Base-by-base conservation (phyloP, 2,888 invertebrate species). In the Tenthredo scrophulariae region DNA sequence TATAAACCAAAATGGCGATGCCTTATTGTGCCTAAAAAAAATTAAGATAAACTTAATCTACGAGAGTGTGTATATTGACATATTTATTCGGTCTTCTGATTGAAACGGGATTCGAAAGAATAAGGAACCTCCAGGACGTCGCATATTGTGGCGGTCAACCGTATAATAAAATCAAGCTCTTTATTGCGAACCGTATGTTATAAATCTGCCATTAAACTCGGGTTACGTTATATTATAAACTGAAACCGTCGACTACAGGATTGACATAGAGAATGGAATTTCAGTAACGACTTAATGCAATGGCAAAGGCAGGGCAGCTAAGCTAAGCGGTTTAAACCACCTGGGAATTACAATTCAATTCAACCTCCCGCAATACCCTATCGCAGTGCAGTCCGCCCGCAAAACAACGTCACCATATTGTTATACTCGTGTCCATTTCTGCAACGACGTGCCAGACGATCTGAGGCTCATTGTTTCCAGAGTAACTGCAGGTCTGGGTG, bases 301-400 rank as follows among this genome's bases (percentile, higher is more conserved):
- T 86, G 77, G 29, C 58, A 46, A 26, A 84, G 85, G 79, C 29
- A 18, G 50, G 72, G 50, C 29, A 75, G 50, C 75, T 80, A 58
- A 65, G 75, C 67, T 85, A 85, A 72, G 85, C 86, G 87, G 86
- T 86, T 86, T 79, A 84, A 87, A 85, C 86, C 87, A 87, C 87
- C 87, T 87, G 87, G 87, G 84, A 86, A 85, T 80, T 75, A 84
- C 87, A 85, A 86, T 87, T 87, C 87, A 87, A 87, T 87, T 87
- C 85, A 85, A 80, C 85, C 87, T 84, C 86, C 75, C 86, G 85
- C 86, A 88, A 87, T 86, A 88, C 88, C 89, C 15, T 4, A 22
- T n/a, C 77, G 58, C 58, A 80, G 83, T 70, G 46, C 9, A 26
- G 67, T 43, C 7, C 22, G 10, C 10, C 83, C 43, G 83, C 83